These are phyloP conservation scores for Mycteria americana DNA, from an alignment of 2,797 vertebrate species.

Conservation along the genomic window DNA sequence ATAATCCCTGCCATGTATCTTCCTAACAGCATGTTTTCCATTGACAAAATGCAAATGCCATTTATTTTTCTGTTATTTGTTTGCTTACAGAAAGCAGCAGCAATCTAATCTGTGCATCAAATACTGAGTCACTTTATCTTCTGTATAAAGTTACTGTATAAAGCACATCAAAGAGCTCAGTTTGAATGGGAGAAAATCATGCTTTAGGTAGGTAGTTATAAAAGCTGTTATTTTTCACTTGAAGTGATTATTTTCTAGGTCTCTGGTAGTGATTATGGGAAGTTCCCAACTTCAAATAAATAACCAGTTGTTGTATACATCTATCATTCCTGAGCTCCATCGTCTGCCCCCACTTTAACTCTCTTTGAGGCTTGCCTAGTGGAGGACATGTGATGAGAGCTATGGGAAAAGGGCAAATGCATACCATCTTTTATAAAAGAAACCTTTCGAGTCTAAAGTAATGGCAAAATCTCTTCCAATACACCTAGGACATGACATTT, in stretches of 20 bases:
- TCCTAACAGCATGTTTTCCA: neutral
- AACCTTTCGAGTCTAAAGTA: neutral
- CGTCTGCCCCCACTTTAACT: neutral
- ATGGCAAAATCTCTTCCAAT: neutral
- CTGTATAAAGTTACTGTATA: neutral
- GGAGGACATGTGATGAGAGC: neutral
- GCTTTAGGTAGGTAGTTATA: constrained; percentile 26
- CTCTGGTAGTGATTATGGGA: neutral
- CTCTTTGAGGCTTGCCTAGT: neutral
- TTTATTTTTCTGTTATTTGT: constrained; percentile 44
- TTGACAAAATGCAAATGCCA: constrained; percentile 26
- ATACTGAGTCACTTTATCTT: constrained; percentile 20
- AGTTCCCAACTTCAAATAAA: constrained; percentile 5
- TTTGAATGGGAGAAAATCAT: neutral
- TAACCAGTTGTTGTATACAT: neutral
- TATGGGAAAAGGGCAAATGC: neutral
- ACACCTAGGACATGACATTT: neutral
- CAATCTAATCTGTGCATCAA: constrained; percentile 22
- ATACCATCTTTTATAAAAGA: neutral
- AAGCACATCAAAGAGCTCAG: constrained; percentile 19
- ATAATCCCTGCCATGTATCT: neutral
- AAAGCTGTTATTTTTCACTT: constrained; percentile 50
- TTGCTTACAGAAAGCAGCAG: constrained; percentile 46
- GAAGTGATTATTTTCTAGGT: constrained; percentile 30
- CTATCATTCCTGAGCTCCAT: neutral